Base-by-base conservation (phyloP, 2,888 invertebrate species). In the Seladonia tumulorum region DNA sequence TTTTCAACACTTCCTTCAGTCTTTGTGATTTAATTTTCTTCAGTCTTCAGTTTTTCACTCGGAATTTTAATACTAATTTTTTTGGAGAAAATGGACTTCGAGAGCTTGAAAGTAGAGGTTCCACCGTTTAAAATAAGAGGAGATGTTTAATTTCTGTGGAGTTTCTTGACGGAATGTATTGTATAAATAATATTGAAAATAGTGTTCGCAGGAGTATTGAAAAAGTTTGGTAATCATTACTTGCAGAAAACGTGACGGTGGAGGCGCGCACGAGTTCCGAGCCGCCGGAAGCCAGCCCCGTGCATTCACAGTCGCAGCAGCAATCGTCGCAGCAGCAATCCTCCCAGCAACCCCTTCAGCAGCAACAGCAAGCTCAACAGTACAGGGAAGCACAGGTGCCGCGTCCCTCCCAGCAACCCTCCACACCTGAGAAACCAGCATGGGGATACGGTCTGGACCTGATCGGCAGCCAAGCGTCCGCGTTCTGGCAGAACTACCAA, bases 401-500 rank as follows among this genome's bases (percentile, higher is more conserved):
- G 75, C 94, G 94, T 89, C 94, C 94, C 81, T 94, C 94, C 16
- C 95, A 95, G 88, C 95, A 94, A 90, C 94, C 95, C 74, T 94
- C 94, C 79, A 95, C 95, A 89, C 95, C 95, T 72, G 95, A 95
- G 90, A 95, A 95, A 81, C 96, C 96, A 82, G 96, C 96, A 70
- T 97, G 97, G 97, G 97, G 97, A 91, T 97, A 97, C 95, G 97
- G 97, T 79, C 96, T 97, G 89, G 98, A 98, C 95, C 97, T 98
- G 95, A 98, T 98, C 96, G 97, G 97, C 93, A 97, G 97, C 79
- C 98, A 98, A 63, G 97, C 97, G 35, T 93, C 95, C 74, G 98
- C 98, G 70, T 98, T 98, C 95, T 98, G 98, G 98, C 98, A 98
- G 95, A 98, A 98, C 95, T 98, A 98, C 95, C 98, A 98, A 94